Evolutionary conservation across 2,797 vertebrate species (phyloP), one percentile per base, ranked within the genome.

Genomic region (Chrysocyon brachyurus): DNA sequence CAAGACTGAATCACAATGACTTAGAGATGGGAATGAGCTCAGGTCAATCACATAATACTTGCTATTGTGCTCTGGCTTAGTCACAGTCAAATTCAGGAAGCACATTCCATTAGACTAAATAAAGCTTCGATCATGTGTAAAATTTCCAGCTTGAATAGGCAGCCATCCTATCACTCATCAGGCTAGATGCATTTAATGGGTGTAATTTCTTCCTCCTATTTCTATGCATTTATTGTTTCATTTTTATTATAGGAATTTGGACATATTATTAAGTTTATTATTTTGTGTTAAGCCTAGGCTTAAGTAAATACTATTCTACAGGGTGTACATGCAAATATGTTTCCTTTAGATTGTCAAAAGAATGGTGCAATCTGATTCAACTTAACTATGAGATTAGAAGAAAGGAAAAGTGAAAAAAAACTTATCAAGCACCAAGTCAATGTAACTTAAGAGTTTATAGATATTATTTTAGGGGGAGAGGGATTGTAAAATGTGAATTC

Each of bases 111-210:
- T 99, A 99, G 99, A 99, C 99, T 99, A 99, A 99, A 99, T 99
- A 99, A 99, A 99, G 99, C 99, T 99, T 99, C 99, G 99, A 99
- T 99, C 99, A 99, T 99, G 99, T 99, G 99, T 99, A 99, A 99
- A 99, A 99, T 99, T 99, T 99, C 99, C 99, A 99, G 98, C 99
- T 99, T 99, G 99, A 99, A 99, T 99, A 99, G 99, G 98, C 99
- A 98, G 98, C 98, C 99, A 99, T 99, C 99, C 98, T 99, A 99
- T 99, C 99, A 99, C 98, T 99, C 99, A 99, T 99, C 99, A 95
- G 98, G 91, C 98, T 98, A 97, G 98, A 98, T 98, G 98, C 98
- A 99, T 98, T 98, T 99, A 99, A 99, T 99, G 99, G 99, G 99
- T 98, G 98, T 98, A 98, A 99, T 99, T 99, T 99, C 99, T 99